phyloP scores from a whole-genome alignment of 1,140 invertebrate species.

The Neotoxoptera formosana region DNA sequence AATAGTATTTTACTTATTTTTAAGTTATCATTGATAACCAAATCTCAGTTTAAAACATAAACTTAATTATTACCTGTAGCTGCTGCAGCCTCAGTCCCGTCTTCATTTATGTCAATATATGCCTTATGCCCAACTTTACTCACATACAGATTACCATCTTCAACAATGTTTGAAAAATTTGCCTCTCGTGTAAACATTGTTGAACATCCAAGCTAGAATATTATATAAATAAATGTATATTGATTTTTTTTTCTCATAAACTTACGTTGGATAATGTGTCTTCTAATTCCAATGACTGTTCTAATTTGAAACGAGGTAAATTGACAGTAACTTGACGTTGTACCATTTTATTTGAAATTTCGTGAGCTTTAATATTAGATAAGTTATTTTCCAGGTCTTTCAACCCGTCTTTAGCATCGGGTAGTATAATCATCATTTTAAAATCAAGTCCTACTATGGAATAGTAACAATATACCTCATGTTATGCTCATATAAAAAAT shows the following conservation, averaged over 20 bases:
- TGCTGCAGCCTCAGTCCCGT: conserved; percentile 73
- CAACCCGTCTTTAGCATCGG: conserved; percentile 29
- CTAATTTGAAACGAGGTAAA: conserved; percentile 43
- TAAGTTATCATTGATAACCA: too few relatives aligned
- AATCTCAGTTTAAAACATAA: too few relatives aligned
- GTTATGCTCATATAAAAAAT: too few relatives aligned
- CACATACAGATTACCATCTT: too few relatives aligned
- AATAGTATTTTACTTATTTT: too few relatives aligned
- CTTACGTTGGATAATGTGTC: neutral
- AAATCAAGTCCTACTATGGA: too few relatives aligned
- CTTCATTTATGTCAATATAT: conserved; percentile 73
- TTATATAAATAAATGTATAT: too few relatives aligned
- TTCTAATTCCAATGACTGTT: neutral
- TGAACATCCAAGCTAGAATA: conserved; percentile 33
- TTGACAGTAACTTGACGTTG: neutral
- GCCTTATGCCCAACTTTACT: conserved; percentile 71
- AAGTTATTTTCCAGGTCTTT: conserved; percentile 26
- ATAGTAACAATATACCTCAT: too few relatives aligned
- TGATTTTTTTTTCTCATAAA: too few relatives aligned
- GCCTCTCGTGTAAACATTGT: neutral
- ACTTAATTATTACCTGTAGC: conserved; percentile 67
- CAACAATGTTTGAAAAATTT: neutral
- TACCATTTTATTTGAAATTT: conserved; percentile 9
- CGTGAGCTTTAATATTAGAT: neutral
- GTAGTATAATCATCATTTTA: conserved; percentile 39